phyloP scores from a whole-genome alignment of 2,113 vertebrate genomes.

The Pantherophis guttatus region DNA sequence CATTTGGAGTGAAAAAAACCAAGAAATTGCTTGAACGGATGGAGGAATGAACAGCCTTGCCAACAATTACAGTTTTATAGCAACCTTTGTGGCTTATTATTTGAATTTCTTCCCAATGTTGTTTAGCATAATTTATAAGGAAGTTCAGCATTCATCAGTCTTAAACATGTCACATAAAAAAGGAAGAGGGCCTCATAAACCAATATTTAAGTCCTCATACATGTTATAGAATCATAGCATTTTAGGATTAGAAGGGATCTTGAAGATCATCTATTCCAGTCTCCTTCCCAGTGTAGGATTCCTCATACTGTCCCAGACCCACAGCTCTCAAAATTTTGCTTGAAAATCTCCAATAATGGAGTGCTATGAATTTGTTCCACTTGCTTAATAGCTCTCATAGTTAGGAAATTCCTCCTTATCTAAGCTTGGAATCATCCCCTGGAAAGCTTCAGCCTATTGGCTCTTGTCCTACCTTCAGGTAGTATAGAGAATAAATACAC shows the following conservation, averaged over 20 bases:
- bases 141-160: neutral
- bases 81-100: slow-evolving; percentile 11
- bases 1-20: slow-evolving; percentile 9
- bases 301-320: neutral
- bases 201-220: neutral
- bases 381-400: neutral
- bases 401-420: neutral
- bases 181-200: neutral
- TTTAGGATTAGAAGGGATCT: neutral
- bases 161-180: neutral
- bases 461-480: neutral
- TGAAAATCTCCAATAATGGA: neutral
- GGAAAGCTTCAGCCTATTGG: neutral
- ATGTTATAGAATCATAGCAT: neutral
- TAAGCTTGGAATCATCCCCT: neutral
- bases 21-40: neutral
- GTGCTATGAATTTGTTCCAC: neutral
- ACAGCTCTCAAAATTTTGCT: neutral
- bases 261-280: neutral
- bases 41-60: slow-evolving; percentile 1
- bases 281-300: neutral
- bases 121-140: neutral
- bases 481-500: neutral
- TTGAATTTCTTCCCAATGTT: neutral
- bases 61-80: neutral